These are phyloP conservation scores for Coptodon bakossiorum DNA, from an alignment of 2,113 vertebrate species.

Conservation along the genomic window DNA sequence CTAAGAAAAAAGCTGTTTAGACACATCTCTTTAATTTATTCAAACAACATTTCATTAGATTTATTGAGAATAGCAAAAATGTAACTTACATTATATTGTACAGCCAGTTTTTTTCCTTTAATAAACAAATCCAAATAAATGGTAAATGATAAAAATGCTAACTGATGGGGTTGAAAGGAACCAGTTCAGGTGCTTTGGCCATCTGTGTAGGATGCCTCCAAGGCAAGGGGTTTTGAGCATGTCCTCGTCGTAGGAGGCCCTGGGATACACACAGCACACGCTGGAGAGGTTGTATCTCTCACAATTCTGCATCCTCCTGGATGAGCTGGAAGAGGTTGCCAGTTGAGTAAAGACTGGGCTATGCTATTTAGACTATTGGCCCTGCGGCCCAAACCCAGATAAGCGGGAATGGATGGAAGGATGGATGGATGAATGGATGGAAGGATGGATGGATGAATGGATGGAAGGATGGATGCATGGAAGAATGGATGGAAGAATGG, in stretches of 20 bases:
- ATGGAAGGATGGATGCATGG: fast-evolving
- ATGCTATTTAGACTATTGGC: neutral
- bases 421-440: fast-evolving
- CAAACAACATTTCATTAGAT: neutral
- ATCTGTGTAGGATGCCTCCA: neutral
- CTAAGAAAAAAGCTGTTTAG: neutral
- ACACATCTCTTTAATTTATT: neutral
- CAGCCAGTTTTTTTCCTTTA: neutral
- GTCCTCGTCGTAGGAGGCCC: neutral
- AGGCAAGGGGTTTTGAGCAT: fast-evolving
- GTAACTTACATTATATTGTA: neutral
- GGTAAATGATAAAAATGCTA: neutral
- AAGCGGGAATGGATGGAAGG: fast-evolving
- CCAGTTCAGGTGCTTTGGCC: neutral
- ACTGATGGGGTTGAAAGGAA: neutral
- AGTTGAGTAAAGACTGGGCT: neutral
- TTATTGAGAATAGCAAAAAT: neutral
- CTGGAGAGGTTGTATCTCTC: neutral
- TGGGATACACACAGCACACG: neutral
- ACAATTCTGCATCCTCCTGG: neutral
- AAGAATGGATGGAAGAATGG: fast-evolving
- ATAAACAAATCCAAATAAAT: neutral
- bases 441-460: fast-evolving
- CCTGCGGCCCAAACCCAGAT: neutral
- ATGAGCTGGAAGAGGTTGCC: neutral